These are phyloP conservation scores for Nomada lathburiana DNA, from an alignment of 2,888 invertebrate genomes.

Conservation along the genomic window DNA sequence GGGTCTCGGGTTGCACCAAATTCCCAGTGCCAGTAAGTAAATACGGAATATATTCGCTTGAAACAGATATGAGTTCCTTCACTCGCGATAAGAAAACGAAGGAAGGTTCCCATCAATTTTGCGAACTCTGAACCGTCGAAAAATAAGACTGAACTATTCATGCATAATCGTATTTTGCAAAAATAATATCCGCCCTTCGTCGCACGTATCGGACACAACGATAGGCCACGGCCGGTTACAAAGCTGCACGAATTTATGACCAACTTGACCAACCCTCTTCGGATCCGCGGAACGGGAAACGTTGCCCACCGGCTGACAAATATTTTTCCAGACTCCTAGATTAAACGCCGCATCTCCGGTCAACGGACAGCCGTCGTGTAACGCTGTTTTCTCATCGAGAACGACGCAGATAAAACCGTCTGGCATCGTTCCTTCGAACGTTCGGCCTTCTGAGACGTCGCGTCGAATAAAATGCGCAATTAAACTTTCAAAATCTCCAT, in stretches of 20 bases:
- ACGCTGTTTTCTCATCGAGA: conserved; percentile 31
- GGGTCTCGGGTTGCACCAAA: background rate
- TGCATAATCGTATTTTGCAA: background rate
- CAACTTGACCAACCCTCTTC: conserved; percentile 25
- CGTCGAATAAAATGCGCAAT: conserved; percentile 68
- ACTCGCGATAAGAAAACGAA: background rate
- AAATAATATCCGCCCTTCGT: background rate
- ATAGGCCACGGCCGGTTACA: background rate
- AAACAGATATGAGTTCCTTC: background rate
- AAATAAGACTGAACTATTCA: background rate
- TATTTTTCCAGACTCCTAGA: conserved; percentile 51
- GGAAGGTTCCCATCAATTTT: background rate
- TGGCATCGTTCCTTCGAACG: conserved; percentile 12
- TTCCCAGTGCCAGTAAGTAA: background rate
- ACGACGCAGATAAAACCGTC: conserved; percentile 16
- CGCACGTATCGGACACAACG: background rate
- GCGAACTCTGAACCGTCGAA: background rate
- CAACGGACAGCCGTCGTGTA: background rate
- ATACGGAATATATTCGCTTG: background rate
- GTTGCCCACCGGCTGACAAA: conserved; percentile 37
- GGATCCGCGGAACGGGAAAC: conserved; percentile 10
- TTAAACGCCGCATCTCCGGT: conserved; percentile 40
- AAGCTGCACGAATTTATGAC: conserved; percentile 35
- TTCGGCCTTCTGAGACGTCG: conserved; percentile 29
- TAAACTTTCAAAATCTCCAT: conserved; percentile 68